Evolutionary conservation across 2,888 invertebrate species (phyloP), one percentile per base, ranked within the genome.

Genomic region (Tenthredo notha): DNA sequence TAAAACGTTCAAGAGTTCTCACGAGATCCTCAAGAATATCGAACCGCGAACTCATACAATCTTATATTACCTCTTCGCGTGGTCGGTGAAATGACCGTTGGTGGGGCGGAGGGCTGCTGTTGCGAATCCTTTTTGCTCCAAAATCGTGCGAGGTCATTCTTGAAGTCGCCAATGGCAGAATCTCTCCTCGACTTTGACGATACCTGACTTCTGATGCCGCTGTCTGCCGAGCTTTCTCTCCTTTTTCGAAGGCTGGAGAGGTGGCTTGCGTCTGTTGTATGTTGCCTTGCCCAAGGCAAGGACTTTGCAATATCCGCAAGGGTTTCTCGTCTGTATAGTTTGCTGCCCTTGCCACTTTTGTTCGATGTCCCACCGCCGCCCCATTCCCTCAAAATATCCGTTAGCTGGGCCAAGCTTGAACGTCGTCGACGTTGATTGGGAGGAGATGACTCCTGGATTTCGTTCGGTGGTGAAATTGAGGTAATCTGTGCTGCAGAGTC

Each of bases 401-500:
- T 98, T 86, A 98, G 95, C 93, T 98, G 98, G 21, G 98, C 98
- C 86, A 98, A 94, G 2, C 98, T 98, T 87, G 97, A 97, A 84
- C 98, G 96, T 25, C 98, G 96, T 5, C 98, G 96, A 9, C 97
- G 95, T 84, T 96, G 95, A 85, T 94, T 95, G 87, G 96, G 95
- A 58, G 96, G 96, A 87, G 97, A 97, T 67, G 95, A 95, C 89
- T 96, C 96, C 91, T 97, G 97, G 6, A 94, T 94, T 92, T 96
- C 96, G 86, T 95, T 95, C 85, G 98, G 98, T 83, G 98, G 98
- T 40, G 98, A 97, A 72, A 97, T 92, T 95, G 92, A 96, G 95
- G 90, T 97, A 96, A 98, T 98, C 94, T 98, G 98, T 0, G 98
- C 97, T n/a, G 98, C 97, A 0, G 98, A 98, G 93, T 98, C 98